phyloP scores from a whole-genome alignment of 2,888 invertebrate species.

The Cryptocephalus moraei region DNA sequence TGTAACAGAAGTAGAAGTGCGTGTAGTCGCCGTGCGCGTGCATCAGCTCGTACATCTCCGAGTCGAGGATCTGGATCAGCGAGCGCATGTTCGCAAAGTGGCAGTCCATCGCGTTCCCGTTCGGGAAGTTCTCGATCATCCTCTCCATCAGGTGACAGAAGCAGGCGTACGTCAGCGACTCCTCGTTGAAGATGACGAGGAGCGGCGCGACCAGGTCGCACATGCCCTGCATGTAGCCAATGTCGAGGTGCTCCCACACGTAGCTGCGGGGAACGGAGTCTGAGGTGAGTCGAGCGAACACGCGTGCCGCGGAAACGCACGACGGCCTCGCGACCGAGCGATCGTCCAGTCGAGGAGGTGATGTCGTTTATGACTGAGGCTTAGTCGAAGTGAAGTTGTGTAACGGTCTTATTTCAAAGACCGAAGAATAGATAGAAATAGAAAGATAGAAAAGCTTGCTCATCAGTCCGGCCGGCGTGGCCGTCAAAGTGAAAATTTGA shows the following conservation, averaged over 20 bases:
- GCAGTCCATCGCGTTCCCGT: constrained; percentile 89
- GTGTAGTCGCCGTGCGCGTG: constrained; percentile 93
- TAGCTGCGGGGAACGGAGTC: no score
- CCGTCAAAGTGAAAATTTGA: no score
- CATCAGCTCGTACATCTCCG: constrained; percentile 90
- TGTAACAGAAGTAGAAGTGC: constrained; percentile 95
- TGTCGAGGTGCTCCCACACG: constrained; percentile 90
- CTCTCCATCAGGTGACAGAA: constrained; percentile 86
- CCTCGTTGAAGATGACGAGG: constrained; percentile 85
- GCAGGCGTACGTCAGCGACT: constrained; percentile 82
- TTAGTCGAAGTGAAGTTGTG: no score
- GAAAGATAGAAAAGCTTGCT: no score
- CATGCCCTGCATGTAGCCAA: constrained; percentile 97
- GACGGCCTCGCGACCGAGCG: no score
- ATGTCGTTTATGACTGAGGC: no score
- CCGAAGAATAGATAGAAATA: no score
- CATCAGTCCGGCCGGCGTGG: no score
- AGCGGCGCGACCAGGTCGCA: constrained; percentile 91
- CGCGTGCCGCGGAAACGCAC: no score
- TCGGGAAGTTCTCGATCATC: constrained; percentile 85
- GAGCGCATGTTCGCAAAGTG: constrained; percentile 94
- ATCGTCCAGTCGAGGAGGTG: no score
- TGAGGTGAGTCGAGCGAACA: no score
- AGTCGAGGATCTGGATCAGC: constrained; percentile 79
- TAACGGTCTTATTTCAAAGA: no score